Conservation (phyloP, 2,888 invertebrate genomes). For the Parapristionchus giblindavisi region DNA sequence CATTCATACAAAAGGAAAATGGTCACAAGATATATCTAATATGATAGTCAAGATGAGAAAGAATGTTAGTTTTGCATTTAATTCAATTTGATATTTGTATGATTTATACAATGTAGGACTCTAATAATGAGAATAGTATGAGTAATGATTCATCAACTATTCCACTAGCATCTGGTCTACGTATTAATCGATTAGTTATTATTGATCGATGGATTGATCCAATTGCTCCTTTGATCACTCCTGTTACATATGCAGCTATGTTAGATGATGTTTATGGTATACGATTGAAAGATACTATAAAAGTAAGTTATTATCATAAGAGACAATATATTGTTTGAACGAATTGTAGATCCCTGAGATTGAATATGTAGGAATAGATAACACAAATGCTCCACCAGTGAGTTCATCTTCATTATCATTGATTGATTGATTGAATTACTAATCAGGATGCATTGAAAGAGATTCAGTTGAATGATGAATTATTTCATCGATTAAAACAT, state of each 20-base stretch:
- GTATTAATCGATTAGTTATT: conserved; percentile 25
- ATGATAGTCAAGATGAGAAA: conserved; percentile 50
- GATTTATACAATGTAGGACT: neutral
- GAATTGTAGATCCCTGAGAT: conserved; percentile 15
- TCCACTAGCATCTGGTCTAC: conserved; percentile 9
- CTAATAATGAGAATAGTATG: neutral
- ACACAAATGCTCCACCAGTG: neutral
- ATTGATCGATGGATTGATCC: conserved; percentile 83
- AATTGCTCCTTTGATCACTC: conserved; percentile 89
- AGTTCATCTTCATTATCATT: neutral
- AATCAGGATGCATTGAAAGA: conserved; percentile 41
- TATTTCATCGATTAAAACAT: conserved; percentile 50
- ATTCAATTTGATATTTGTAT: neutral
- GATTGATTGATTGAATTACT: neutral
- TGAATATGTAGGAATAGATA: conserved; percentile 8
- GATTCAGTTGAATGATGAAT: conserved; percentile 56
- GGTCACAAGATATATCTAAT: conserved; percentile 50
- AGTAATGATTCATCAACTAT: neutral
- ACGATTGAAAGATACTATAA: conserved; percentile 53
- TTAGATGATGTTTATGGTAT: conserved; percentile 77
- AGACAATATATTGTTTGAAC: neutral
- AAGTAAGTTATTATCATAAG: conserved; percentile 38
- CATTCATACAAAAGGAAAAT: conserved; percentile 46
- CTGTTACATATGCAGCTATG: conserved; percentile 94
- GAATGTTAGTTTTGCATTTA: conserved; percentile 13